Evolutionary conservation across 2,797 vertebrate species (phyloP).

Genomic region (Pelobates cultripes): DNA sequence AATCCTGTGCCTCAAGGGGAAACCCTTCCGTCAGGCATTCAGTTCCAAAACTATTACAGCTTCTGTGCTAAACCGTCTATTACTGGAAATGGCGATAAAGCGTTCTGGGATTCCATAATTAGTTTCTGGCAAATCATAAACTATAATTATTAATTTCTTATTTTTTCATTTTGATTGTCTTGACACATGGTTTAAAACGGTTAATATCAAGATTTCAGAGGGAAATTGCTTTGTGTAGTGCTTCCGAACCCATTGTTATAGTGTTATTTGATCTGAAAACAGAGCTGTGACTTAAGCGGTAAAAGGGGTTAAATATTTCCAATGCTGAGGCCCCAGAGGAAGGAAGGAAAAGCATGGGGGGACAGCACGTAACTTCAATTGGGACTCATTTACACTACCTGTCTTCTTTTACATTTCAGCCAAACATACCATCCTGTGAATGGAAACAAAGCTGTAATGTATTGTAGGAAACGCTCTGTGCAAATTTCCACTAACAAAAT

Average conservation of each 20-base stretch:
- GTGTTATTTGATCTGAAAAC: constrained; percentile 1
- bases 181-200: too few species aligned
- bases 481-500: constrained; percentile 40
- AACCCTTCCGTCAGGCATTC: too few species aligned
- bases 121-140: too few species aligned
- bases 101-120: too few species aligned
- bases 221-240: neutral
- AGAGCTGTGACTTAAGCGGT: neutral
- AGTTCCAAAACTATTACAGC: too few species aligned
- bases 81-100: too few species aligned
- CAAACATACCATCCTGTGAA: constrained; percentile 18
- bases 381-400: constrained; percentile 47
- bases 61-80: too few species aligned
- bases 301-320: constrained; percentile 39
- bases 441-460: constrained; percentile 42
- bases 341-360: constrained; percentile 48
- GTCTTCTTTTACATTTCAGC: constrained; percentile 32
- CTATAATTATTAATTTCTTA: too few species aligned
- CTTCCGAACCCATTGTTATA: neutral
- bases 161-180: too few species aligned
- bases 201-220: too few species aligned
- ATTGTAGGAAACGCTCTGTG: constrained; percentile 29
- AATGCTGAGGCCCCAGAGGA: constrained; percentile 37
- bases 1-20: too few species aligned
- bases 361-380: constrained; percentile 38